phyloP scores from a whole-genome alignment of 2,113 vertebrate species.

The Dicrurus megarhynchus region DNA sequence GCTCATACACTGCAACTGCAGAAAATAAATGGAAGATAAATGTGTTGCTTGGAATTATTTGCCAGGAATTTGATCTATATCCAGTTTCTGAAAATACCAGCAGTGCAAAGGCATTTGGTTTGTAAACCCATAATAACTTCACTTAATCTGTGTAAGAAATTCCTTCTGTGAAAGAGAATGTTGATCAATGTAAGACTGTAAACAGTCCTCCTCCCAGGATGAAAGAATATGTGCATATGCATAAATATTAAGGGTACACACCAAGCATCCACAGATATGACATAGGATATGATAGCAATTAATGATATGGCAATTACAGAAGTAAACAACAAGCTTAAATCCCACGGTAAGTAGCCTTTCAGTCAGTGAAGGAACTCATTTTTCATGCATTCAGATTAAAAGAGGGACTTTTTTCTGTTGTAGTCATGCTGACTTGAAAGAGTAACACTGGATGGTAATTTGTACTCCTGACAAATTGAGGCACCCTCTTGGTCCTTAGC shows the following conservation, averaged over 20 bases:
- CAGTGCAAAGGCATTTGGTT: slow-evolving; percentile 7
- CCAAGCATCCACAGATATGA: not conserved
- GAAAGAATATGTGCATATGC: not conserved
- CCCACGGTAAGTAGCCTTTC: not conserved
- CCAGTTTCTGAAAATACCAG: not conserved
- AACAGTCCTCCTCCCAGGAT: not conserved
- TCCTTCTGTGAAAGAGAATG: not conserved
- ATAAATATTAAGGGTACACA: not conserved
- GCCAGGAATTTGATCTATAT: not conserved
- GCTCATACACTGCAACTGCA: not conserved
- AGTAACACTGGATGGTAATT: not conserved
- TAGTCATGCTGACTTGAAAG: not conserved
- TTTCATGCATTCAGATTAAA: not conserved
- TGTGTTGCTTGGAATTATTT: not conserved
- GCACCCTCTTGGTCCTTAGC: not conserved
- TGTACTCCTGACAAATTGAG: not conserved
- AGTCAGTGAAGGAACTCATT: not conserved
- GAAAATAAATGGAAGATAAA: not conserved
- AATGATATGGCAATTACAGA: not conserved
- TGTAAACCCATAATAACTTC: not conserved
- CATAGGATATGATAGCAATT: not conserved
- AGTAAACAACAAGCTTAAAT: not conserved
- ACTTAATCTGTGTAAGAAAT: not conserved
- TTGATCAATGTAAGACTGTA: not conserved
- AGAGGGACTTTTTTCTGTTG: not conserved